Conservation (phyloP, 2,113 vertebrate species). For the Protobothrops flavoviridis region DNA sequence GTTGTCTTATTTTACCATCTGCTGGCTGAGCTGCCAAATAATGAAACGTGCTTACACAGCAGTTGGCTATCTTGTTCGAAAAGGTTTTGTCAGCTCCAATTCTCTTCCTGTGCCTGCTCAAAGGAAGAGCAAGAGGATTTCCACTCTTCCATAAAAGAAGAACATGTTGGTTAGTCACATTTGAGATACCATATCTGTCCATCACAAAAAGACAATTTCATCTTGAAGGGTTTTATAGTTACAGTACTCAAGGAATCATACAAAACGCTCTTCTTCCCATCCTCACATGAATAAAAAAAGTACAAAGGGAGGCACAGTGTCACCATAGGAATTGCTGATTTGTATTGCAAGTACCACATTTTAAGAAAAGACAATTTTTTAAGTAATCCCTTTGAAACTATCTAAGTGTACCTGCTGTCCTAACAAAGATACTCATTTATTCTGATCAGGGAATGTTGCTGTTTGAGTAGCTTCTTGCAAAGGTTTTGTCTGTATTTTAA, state of each 20-base stretch:
- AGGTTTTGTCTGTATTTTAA: not conserved
- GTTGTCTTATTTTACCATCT: constrained; percentile 2
- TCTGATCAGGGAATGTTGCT: not conserved
- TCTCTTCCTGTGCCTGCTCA: not conserved
- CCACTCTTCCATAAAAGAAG: not conserved
- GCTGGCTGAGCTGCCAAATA: constrained; percentile 8
- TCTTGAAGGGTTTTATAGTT: not conserved
- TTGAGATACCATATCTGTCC: not conserved
- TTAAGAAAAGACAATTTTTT: not conserved
- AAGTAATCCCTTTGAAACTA: not conserved
- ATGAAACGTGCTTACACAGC: constrained; percentile 17
- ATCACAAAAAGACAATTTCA: not conserved
- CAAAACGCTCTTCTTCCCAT: not conserved
- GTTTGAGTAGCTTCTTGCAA: not conserved
- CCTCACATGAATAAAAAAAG: not conserved
- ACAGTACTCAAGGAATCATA: not conserved
- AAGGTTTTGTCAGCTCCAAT: constrained; percentile 1
- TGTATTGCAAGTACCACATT: not conserved
- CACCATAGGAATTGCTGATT: not conserved
- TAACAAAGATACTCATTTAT: not conserved
- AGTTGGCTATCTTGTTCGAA: not conserved
- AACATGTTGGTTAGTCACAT: not conserved
- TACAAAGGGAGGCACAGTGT: not conserved
- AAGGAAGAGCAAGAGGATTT: not conserved
- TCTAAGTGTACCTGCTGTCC: not conserved